phyloP scores from a whole-genome alignment of 2,888 invertebrate genomes.

The Elmis aenea region DNA sequence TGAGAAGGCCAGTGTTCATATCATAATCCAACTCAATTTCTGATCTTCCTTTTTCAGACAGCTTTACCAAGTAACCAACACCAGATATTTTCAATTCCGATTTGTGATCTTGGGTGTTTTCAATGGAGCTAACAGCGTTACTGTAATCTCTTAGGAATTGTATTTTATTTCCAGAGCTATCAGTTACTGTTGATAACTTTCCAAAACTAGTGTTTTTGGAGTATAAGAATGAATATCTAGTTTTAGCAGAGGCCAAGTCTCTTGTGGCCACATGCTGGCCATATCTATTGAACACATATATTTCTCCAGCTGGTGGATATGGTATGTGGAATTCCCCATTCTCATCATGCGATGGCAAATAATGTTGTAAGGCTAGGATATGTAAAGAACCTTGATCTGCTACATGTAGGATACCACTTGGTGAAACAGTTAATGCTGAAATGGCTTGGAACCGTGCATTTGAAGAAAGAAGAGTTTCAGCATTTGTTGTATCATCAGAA shows the following conservation, averaged over 20 bases:
- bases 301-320: conserved; percentile 88
- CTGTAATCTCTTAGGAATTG: conserved; percentile 88
- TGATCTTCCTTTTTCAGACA: conserved; percentile 82
- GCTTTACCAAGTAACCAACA: conserved; percentile 82
- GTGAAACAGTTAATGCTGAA: conserved; percentile 73
- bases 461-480: conserved; percentile 81
- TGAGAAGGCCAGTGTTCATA: conserved; percentile 79
- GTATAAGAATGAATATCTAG: conserved; percentile 92
- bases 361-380: conserved; percentile 80
- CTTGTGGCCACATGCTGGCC: conserved; percentile 95
- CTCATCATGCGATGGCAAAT: conserved; percentile 80
- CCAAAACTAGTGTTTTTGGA: conserved; percentile 96
- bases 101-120: conserved; percentile 91
- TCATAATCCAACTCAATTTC: conserved; percentile 90
- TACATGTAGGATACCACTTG: conserved; percentile 92
- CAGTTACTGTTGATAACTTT: conserved; percentile 87
- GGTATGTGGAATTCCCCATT: conserved; percentile 91
- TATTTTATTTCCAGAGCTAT: conserved; percentile 89
- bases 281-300: conserved; percentile 85
- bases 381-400: conserved; percentile 91
- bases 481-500: conserved; percentile 62
- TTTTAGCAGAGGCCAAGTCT: conserved; percentile 91
- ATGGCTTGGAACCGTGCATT: conserved; percentile 75
- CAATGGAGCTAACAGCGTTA: conserved; percentile 88
- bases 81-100: conserved; percentile 89